Conservation (phyloP, 2,888 invertebrate species). For the Neocrepidodera transversa region DNA sequence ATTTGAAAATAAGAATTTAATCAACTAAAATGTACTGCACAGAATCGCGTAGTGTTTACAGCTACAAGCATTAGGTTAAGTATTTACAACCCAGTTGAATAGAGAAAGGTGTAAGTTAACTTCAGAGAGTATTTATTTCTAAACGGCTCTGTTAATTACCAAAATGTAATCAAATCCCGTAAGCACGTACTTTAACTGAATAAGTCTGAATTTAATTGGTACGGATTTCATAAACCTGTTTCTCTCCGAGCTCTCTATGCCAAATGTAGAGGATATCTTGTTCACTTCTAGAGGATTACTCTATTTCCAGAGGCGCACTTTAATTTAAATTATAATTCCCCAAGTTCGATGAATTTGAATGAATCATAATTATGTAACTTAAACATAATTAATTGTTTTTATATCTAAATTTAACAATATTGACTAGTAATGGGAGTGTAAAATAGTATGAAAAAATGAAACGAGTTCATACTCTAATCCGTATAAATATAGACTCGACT, state of each 20-base stretch:
- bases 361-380: too few relatives aligned
- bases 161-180: conserved; percentile 58
- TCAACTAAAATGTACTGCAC: too few relatives aligned
- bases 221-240: conserved; percentile 21
- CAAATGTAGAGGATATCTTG: conserved; percentile 17
- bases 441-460: too few relatives aligned
- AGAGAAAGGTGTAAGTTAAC: conserved; percentile 54
- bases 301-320: neutral
- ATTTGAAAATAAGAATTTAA: too few relatives aligned
- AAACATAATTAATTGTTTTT: too few relatives aligned
- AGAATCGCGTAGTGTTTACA: neutral
- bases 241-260: conserved; percentile 6
- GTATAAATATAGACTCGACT: too few relatives aligned
- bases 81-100: conserved; percentile 36
- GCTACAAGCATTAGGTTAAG: neutral
- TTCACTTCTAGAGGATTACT: conserved; percentile 11
- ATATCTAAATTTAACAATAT: too few relatives aligned
- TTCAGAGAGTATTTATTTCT: conserved; percentile 52
- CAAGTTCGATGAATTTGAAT: too few relatives aligned
- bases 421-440: too few relatives aligned
- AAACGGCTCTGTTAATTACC: conserved; percentile 57
- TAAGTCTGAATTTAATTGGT: conserved; percentile 42
- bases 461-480: too few relatives aligned
- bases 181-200: conserved; percentile 54
- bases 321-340: neutral